Evolutionary conservation across 1,140 invertebrate species (phyloP), one percentile per base, ranked within the genome.

Genomic region (Drosophila lacertosa): DNA sequence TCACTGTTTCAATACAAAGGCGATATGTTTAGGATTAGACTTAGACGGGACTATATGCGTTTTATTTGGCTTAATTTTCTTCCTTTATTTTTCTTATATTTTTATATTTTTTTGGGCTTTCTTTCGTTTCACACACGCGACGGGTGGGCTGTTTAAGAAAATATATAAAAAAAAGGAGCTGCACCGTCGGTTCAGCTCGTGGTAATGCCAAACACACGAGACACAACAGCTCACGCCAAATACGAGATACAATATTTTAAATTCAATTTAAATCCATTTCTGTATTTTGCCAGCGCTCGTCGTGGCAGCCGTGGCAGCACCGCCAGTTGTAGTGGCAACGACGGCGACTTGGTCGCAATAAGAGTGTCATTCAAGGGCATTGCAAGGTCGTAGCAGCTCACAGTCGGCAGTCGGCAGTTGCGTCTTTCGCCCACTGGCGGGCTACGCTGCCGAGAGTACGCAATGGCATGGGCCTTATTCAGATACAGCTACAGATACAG

Each of bases 291-390:
- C 72, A 73, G 80, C 63, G 72, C 67, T 88, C 67, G 74, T 71
- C 53, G 81, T 81, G 77, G 75, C 75, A 84, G 76, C 75, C 72
- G 80, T 84, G 75, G 80, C 76, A 80, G 73, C 81, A 86, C 73
- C 82, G 74, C 69, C 86, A 78, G 74, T 77, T 70, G 63, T 69
- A 81, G 74, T 83, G 80, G 80, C 86, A 74, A 70, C 80, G 74
- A 71, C 73, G 59, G 67, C 77, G 62, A 88, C 75, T 83, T 90
- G 86, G 81, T 89, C 68, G 80, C 84, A 90, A 81, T 80, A 90
- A 90, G 81, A 89, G 89, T 90, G 89, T 89, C 89, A 88, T 90
- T 90, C 89, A 90, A 90, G 89, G 89, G 89, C 89, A 90, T 90
- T 90, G 81, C 89, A 90, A 90, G 89, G 89, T 90, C 89, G 74